Conservation (phyloP, 2,888 invertebrate species). For the Pandemis corylana region DNA sequence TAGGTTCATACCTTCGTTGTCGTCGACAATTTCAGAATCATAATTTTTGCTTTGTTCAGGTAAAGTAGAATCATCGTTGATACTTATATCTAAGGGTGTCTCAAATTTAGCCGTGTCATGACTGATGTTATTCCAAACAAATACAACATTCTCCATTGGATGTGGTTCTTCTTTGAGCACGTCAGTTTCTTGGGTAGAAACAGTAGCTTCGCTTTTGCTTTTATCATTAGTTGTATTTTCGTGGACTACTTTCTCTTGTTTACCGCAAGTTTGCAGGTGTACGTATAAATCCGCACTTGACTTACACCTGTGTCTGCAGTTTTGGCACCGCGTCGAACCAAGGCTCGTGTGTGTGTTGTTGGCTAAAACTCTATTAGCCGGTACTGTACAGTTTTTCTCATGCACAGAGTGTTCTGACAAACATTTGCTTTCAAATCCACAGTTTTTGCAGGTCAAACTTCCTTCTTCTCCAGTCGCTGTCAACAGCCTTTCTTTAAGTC, state of each 20-base stretch:
- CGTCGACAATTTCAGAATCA: conserved; percentile 71
- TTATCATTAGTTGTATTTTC: conserved; percentile 63
- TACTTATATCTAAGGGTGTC: conserved; percentile 73
- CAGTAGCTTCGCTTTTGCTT: conserved; percentile 65
- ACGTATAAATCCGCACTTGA: conserved; percentile 91
- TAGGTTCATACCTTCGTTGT: conserved; percentile 86
- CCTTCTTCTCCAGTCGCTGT: conserved; percentile 87
- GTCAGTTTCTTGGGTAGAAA: conserved; percentile 67
- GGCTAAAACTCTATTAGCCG: conserved; percentile 69
- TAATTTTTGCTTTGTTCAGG: conserved; percentile 68
- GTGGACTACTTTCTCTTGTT: conserved; percentile 68
- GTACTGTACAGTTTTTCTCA: conserved; percentile 87
- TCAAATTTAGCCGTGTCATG: conserved; percentile 71
- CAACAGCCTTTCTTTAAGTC: conserved; percentile 90
- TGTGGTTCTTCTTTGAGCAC: conserved; percentile 79
- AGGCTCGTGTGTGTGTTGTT: conserved; percentile 77
- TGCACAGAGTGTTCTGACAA: conserved; percentile 92
- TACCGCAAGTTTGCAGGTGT: conserved; percentile 90
- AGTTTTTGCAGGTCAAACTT: conserved; percentile 88
- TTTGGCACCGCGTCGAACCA: conserved; percentile 92
- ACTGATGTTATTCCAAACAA: conserved; percentile 91
- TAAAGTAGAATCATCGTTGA: conserved; percentile 77
- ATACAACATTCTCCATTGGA: conserved; percentile 92
- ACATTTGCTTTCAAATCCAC: conserved; percentile 92
- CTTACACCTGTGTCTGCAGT: conserved; percentile 94